Conservation (phyloP, 2,113 vertebrate species). For the Bungarus multicinctus region DNA sequence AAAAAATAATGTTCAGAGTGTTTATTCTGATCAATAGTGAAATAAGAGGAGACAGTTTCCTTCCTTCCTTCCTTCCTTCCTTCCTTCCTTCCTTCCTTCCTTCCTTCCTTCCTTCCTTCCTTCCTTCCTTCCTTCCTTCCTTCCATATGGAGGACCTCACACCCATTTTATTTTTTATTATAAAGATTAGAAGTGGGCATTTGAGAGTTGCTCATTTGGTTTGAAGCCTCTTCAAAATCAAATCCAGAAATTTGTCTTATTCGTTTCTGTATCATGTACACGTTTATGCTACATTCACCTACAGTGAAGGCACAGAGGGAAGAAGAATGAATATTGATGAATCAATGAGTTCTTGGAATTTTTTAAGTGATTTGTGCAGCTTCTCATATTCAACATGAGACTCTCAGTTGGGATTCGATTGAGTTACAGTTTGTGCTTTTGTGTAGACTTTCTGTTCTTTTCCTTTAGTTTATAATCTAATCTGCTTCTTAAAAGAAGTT, state of each 20-base stretch:
- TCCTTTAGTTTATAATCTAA: neutral
- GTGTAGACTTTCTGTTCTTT: conserved; percentile 46
- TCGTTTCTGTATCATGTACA: conserved; percentile 42
- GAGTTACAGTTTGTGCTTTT: conserved; percentile 54
- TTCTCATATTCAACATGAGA: conserved; percentile 50
- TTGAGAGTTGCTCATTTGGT: conserved; percentile 41
- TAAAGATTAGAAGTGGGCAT: conserved; percentile 1
- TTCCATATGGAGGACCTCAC: neutral
- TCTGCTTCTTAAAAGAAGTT: neutral
- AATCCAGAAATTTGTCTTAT: conserved; percentile 43
- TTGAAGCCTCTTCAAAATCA: conserved; percentile 54
- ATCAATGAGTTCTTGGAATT: conserved; percentile 27
- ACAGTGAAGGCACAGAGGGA: neutral
- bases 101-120: neutral
- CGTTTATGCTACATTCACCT: conserved; percentile 49
- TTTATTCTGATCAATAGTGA: neutral
- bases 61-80: neutral
- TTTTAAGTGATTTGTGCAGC: conserved; percentile 43
- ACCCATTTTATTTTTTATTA: conserved; percentile 11
- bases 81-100: neutral
- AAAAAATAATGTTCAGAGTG: neutral
- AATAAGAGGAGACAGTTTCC: neutral
- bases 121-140: neutral
- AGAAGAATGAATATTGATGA: conserved; percentile 61
- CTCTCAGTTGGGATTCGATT: conserved; percentile 48